Evolutionary conservation across 2,797 vertebrate genomes (phyloP), one percentile per base, ranked within the genome.

Genomic region (Notoglanidium macrostoma): DNA sequence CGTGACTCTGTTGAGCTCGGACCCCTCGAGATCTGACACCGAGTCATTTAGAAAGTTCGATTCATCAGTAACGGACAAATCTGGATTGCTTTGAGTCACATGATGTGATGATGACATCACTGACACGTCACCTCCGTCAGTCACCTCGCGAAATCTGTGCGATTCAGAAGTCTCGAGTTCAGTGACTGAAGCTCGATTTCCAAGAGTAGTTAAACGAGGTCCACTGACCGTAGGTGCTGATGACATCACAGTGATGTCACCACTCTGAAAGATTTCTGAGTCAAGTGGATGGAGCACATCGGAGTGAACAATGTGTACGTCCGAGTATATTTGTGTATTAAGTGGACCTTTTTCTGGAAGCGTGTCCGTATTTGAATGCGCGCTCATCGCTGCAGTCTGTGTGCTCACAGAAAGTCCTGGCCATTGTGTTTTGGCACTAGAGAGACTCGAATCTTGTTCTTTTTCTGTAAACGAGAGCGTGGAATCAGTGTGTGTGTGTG

Each of bases 401-500:
- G 54, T 46, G 35, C 15, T 15, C 3, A 10, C 15, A 46, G 40
- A 46, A 46, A 17, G 40, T 10, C 35, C 59, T 10, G 1, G 57
- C 76, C 35, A 14, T 40, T 23, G 32, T 14, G 77, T 59, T 40
- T 2, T 32, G 0, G 29, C 54, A 14, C 54, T 14, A 12, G 6
- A 23, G 29, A 23, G 19, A 59, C 77, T 59, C 0, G 55, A 26
- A 8, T 3, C 9, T 12, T 2, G 19, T 40, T 79, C 51, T 2
- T 35, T 57, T 57, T 79, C 32, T 2, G 63, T 89, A 17, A 68
- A 85, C 32, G 89, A 80, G 65, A 65, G 89, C 46, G 11, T 70
- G 89, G 81, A 73, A 81, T 55, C 57, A 46, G 86, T 86, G 72
- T 40, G 54, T 7, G 77, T 40, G 55, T 74, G 86, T 29, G 73